Conservation (phyloP, 1,140 invertebrate genomes). For the Heliconius congener region DNA sequence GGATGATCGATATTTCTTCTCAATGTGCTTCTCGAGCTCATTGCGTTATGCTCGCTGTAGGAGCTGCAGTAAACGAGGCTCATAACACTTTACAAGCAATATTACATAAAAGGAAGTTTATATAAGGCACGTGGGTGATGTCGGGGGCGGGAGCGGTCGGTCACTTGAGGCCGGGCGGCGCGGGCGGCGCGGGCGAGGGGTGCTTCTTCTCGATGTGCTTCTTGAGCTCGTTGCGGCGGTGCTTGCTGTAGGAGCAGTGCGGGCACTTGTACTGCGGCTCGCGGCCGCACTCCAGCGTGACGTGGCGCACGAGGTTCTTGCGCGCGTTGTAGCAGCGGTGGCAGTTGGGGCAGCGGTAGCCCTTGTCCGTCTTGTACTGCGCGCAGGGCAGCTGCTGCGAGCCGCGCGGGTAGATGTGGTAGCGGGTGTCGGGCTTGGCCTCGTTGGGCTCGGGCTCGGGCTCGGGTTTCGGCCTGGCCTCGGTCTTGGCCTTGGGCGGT, state of each 20-base stretch:
- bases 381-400: conserved; percentile 61
- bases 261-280: conserved; percentile 86
- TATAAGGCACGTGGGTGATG: conserved; percentile 45
- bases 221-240: conserved; percentile 81
- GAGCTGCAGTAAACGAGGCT: conserved; percentile 72
- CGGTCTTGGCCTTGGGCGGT: conserved; percentile 20
- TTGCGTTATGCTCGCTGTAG: conserved; percentile 79
- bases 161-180: conserved; percentile 32
- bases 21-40: conserved; percentile 82
- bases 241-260: conserved; percentile 81
- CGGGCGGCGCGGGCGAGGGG: conserved; percentile 43
- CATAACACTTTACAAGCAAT: too few relatives aligned
- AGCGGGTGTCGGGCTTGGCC: conserved; percentile 46
- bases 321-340: conserved; percentile 83
- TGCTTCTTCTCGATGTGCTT: conserved; percentile 82
- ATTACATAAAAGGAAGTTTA: too few relatives aligned
- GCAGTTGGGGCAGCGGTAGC: conserved; percentile 79
- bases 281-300: conserved; percentile 86
- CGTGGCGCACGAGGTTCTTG: conserved; percentile 84
- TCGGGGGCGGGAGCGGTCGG: neutral
- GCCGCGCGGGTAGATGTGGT: conserved; percentile 57
- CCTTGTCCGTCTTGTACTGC: conserved; percentile 74
- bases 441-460: conserved; percentile 34
- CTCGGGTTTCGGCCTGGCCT: conserved; percentile 14
- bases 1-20: conserved; percentile 75